A percentile compares a stretch with the other conserved stretches of the same genome.
Evolutionary conservation across 2,797 vertebrate species (phyloP).

Genomic region (Novumbra hubbsi): DNA sequence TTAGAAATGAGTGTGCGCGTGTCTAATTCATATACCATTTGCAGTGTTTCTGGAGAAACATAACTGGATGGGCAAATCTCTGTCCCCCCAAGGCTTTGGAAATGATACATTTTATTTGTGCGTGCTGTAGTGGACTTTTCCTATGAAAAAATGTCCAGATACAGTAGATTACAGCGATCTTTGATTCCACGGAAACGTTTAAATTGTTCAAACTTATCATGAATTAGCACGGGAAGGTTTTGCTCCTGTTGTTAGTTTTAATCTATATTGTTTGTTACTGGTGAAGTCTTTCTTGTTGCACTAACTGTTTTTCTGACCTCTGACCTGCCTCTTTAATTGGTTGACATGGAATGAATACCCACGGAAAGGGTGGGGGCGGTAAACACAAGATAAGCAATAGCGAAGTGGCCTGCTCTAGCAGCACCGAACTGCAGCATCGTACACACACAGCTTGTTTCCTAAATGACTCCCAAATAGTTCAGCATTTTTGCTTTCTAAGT

Average conservation of each 20-base stretch:
- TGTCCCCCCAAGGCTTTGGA: too few relatives aligned
- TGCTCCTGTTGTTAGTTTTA: background rate
- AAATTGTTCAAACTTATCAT: background rate
- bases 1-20: too few relatives aligned
- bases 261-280: background rate
- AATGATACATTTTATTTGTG: too few relatives aligned
- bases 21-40: too few relatives aligned
- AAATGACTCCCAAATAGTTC: too few relatives aligned
- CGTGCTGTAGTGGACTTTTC: too few relatives aligned
- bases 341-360: conserved; percentile 26
- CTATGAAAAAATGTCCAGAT: background rate
- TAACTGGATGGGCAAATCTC: too few relatives aligned
- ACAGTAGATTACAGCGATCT: too few relatives aligned
- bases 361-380: conserved; percentile 73
- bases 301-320: background rate
- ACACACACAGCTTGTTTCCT: background rate
- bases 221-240: background rate
- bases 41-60: too few relatives aligned
- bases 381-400: conserved; percentile 65
- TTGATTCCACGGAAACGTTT: background rate
- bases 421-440: conserved; percentile 22
- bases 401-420: conserved; percentile 36
- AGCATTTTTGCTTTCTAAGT: too few relatives aligned
- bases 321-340: background rate
- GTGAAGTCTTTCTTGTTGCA: conserved; percentile 1